A percentile compares a stretch with the other conserved stretches of the same genome.
phyloP scores from a whole-genome alignment of 2,888 invertebrate species.

The Bellardia bayeri region DNA sequence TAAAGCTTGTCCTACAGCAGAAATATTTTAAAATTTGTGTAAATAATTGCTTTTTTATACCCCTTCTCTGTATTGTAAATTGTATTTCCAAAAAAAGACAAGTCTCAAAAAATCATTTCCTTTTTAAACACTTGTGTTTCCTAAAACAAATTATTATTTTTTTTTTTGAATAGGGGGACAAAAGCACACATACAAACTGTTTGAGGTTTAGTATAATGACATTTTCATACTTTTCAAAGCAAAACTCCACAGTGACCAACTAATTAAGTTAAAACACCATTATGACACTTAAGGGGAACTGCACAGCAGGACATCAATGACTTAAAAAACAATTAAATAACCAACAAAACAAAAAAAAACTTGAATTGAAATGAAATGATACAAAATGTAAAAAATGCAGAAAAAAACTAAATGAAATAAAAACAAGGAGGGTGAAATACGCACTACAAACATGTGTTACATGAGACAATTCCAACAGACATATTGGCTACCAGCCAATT shows the following conservation, averaged over 20 bases:
- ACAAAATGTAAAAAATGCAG: conserved; percentile 16
- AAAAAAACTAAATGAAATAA: conserved; percentile 8
- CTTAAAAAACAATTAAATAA: conserved; percentile 68
- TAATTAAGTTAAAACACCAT: conserved; percentile 73
- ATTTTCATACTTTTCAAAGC: neutral
- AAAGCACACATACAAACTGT: neutral
- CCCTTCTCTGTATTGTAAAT: neutral
- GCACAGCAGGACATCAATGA: conserved; percentile 68
- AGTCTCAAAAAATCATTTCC: conserved; percentile 51
- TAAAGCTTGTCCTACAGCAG: too few species aligned
- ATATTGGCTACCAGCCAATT: conserved; percentile 72
- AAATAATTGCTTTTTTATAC: too few species aligned
- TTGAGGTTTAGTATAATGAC: neutral
- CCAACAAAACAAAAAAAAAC: conserved; percentile 16
- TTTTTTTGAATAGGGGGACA: neutral
- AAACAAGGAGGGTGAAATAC: conserved; percentile 48
- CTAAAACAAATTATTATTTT: neutral
- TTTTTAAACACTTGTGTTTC: conserved; percentile 42
- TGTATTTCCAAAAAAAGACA: neutral
- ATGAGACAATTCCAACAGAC: conserved; percentile 67
- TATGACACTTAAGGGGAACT: conserved; percentile 72
- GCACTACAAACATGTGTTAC: conserved; percentile 59
- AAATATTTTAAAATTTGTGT: too few species aligned
- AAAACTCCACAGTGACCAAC: conserved; percentile 66
- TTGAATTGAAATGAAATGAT: conserved; percentile 49